Evolutionary conservation across 2,797 vertebrate genomes (phyloP).

Genomic region (Muscicapa comitata): DNA sequence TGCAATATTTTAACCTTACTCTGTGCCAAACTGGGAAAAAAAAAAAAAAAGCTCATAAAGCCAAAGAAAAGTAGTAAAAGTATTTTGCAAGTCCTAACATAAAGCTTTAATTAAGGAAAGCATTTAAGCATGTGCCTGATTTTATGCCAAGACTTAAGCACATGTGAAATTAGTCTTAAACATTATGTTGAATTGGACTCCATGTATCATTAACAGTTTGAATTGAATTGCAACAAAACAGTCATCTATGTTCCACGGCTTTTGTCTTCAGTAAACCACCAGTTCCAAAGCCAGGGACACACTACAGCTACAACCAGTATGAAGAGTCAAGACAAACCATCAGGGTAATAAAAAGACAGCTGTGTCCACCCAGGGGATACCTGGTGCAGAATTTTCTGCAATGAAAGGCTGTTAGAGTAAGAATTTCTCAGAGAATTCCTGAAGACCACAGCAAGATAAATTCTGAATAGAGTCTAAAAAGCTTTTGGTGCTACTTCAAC

Average conservation of each 20-base stretch:
- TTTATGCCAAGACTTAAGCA: slow-evolving; percentile 42
- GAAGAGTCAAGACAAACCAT: not conserved
- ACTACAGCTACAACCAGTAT: not conserved
- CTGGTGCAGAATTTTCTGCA: not conserved
- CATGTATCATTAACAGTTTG: slow-evolving; percentile 37
- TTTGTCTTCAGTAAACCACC: not conserved
- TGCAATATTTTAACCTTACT: slow-evolving; percentile 18
- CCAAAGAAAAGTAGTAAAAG: slow-evolving; percentile 6
- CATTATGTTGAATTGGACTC: slow-evolving; percentile 3
- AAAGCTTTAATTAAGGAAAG: slow-evolving; percentile 49
- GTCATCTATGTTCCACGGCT: not conserved
- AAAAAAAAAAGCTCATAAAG: not conserved
- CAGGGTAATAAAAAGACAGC: not conserved
- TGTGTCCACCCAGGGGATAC: not conserved
- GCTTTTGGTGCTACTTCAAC: not conserved
- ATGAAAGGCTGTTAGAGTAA: not conserved
- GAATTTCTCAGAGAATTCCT: not conserved
- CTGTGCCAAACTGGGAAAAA: not conserved
- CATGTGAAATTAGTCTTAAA: slow-evolving; percentile 49
- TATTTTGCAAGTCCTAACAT: not conserved
- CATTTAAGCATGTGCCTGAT: slow-evolving; percentile 28
- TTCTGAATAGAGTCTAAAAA: not conserved
- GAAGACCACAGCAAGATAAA: not conserved
- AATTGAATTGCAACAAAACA: not conserved
- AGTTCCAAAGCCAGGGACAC: not conserved